Percentiles rank a stretch among this genome's conserved stretches.
Conservation (phyloP, 2,888 invertebrate species). For the Glomeris marginata region DNA sequence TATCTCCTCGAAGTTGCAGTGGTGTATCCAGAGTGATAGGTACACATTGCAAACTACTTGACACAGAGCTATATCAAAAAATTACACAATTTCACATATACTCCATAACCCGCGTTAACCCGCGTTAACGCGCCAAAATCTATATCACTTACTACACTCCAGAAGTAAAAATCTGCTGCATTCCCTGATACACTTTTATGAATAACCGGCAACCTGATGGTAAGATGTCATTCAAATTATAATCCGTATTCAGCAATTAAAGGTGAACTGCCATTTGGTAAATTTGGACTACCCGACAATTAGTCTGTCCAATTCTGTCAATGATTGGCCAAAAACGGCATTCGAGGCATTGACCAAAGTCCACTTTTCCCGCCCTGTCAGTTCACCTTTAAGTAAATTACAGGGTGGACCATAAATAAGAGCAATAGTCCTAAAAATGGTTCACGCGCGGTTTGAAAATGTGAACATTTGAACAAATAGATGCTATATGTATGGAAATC, state of each 20-base stretch:
- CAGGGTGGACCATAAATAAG: too few species aligned
- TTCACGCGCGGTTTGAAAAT: too few species aligned
- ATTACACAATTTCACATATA: background rate
- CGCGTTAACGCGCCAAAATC: background rate
- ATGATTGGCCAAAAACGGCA: too few species aligned
- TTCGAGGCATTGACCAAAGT: too few species aligned
- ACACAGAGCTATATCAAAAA: slow-evolving; percentile 35
- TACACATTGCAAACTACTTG: slow-evolving; percentile 47
- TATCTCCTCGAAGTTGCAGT: slow-evolving; percentile 69
- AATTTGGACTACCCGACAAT: too few species aligned
- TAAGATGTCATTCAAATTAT: slow-evolving; percentile 8
- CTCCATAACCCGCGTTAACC: background rate
- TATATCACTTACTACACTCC: slow-evolving; percentile 45
- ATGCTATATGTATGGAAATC: too few species aligned
- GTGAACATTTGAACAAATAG: too few species aligned
- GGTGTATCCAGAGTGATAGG: slow-evolving; percentile 53
- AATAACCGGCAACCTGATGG: slow-evolving; percentile 29
- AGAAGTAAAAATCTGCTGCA: slow-evolving; percentile 75
- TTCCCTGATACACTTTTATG: slow-evolving; percentile 67
- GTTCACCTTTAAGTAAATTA: too few species aligned
- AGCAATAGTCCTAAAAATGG: too few species aligned
- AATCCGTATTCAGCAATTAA: background rate
- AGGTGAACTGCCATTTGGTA: too few species aligned
- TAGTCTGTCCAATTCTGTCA: too few species aligned
- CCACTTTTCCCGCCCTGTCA: too few species aligned